Conservation (phyloP, 92 coral and sea anemone genomes). For the Actinernus sp. region DNA sequence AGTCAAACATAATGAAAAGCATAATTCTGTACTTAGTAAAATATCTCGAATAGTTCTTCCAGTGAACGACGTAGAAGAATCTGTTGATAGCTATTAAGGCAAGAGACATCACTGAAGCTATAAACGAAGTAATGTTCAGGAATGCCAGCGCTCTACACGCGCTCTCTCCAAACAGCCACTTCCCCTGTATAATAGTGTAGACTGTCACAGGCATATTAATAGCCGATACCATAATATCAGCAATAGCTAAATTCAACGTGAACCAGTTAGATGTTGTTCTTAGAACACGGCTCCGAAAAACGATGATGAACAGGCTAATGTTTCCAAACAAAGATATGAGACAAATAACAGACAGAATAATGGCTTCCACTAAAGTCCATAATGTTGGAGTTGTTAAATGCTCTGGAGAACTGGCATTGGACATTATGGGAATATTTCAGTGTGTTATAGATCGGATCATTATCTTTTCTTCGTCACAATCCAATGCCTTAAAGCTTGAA, state of each 20-base stretch:
- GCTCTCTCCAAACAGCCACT: conserved; percentile 68
- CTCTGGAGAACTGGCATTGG: too few species aligned
- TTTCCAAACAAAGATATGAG: conserved; percentile 62
- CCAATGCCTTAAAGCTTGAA: too few species aligned
- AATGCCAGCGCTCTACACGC: conserved; percentile 67
- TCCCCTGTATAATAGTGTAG: conserved; percentile 45
- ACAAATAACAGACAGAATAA: conserved; percentile 42
- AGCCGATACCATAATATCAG: conserved; percentile 73
- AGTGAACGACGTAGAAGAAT: conserved; percentile 75
- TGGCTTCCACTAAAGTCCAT: conserved; percentile 60
- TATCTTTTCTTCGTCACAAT: too few species aligned
- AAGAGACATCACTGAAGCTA: conserved; percentile 84
- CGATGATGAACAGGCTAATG: conserved; percentile 43
- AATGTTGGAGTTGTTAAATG: too few species aligned
- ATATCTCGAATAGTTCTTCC: conserved; percentile 50
- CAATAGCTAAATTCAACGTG: conserved; percentile 73
- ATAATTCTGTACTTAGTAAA: conserved; percentile 40
- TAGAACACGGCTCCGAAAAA: conserved; percentile 32
- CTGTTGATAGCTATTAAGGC: conserved; percentile 82
- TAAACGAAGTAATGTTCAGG: conserved; percentile 68
- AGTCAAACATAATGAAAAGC: conserved; percentile 30
- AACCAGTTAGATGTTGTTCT: conserved; percentile 73
- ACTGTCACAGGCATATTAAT: conserved; percentile 77
- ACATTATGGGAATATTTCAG: too few species aligned
- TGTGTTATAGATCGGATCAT: too few species aligned